Evolutionary conservation across 2,797 vertebrate genomes (phyloP).

Genomic region (Paguma larvata): DNA sequence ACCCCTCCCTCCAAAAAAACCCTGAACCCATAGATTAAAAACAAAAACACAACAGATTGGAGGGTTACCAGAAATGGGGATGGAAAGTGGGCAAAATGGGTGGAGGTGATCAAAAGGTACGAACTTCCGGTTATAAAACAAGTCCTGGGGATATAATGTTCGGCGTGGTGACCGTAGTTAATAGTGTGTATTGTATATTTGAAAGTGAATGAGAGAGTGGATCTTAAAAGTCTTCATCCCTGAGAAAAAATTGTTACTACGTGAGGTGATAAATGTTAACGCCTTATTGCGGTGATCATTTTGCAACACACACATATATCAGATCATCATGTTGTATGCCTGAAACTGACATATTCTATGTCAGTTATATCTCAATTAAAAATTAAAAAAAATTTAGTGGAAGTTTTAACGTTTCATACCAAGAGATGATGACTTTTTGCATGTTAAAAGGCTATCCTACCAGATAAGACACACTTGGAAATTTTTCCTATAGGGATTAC

Average conservation of each 20-base stretch:
- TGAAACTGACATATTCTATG: neutral
- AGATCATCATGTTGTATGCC: neutral
- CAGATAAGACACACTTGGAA: conserved; percentile 6
- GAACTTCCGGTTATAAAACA: neutral
- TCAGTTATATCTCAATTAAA: neutral
- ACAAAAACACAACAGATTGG: neutral
- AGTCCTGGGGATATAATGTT: neutral
- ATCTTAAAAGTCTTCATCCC: neutral
- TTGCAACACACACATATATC: neutral
- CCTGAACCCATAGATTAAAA: neutral
- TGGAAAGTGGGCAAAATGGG: neutral
- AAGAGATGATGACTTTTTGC: conserved; percentile 50
- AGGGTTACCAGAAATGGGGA: neutral
- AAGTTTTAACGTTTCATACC: conserved; percentile 68
- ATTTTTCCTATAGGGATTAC: conserved; percentile 55
- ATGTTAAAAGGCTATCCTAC: conserved; percentile 43
- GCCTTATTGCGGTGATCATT: neutral
- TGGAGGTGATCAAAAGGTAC: neutral
- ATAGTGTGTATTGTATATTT: neutral
- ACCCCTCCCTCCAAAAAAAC: neutral
- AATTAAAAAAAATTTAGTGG: conserved; percentile 25
- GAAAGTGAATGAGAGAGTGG: neutral
- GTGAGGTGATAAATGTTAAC: neutral
- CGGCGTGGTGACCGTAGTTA: neutral
- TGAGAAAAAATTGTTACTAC: neutral